A percentile compares a stretch with the other conserved stretches of the same genome.
Evolutionary conservation across 2,113 vertebrate species (phyloP).

Genomic region (Syngnathoides biaculeatus): DNA sequence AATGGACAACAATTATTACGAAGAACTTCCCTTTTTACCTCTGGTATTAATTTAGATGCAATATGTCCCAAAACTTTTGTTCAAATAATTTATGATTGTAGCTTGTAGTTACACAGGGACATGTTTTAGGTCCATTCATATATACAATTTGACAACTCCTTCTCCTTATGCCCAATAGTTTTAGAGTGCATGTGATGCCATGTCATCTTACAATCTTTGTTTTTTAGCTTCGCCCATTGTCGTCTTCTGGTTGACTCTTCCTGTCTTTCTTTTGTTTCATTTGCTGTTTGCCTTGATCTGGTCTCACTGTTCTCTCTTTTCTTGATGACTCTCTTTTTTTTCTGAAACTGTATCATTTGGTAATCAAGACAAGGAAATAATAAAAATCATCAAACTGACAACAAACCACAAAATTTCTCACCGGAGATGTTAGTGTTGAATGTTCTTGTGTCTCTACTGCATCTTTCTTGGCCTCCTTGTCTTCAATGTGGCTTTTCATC

Average conservation of each 20-base stretch:
- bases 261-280: neutral
- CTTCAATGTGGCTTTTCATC: neutral
- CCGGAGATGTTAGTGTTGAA: neutral
- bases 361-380: neutral
- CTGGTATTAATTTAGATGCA: neutral
- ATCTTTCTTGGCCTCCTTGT: neutral
- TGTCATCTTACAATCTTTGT: conserved; percentile 28
- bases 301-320: neutral
- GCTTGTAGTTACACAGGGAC: neutral
- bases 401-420: neutral
- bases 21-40: too few relatives aligned
- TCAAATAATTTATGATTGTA: neutral
- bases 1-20: too few relatives aligned
- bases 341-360: conserved; percentile 10
- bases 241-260: conserved; percentile 5
- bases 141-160: too few relatives aligned
- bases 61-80: neutral
- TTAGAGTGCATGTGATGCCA: neutral
- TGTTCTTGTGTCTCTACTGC: neutral
- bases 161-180: neutral
- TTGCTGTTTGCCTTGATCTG: conserved; percentile 1
- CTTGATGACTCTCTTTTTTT: neutral
- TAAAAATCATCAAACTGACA: neutral
- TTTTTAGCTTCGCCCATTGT: conserved; percentile 7
- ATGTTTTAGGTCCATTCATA: neutral